Evolutionary conservation across 2,113 vertebrate species (phyloP).

Genomic region (Coturnix japonica): DNA sequence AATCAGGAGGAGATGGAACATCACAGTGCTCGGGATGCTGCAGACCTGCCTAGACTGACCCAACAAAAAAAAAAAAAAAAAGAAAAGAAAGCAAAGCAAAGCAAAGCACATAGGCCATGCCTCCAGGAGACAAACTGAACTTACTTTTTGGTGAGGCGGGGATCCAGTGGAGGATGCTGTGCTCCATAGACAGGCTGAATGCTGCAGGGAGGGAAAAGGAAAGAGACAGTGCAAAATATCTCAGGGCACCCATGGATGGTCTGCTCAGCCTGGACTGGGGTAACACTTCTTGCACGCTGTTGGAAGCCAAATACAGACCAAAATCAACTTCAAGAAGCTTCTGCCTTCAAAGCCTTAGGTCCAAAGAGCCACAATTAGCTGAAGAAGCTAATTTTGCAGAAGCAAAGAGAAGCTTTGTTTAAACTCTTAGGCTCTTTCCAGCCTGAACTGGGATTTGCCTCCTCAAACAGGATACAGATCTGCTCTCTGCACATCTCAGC

Average conservation of each 20-base stretch:
- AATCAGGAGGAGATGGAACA: neutral
- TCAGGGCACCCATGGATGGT: neutral
- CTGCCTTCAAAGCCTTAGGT: neutral
- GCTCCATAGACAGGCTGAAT: conserved; percentile 97
- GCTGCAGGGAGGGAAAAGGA: conserved; percentile 66
- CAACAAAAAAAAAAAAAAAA: neutral
- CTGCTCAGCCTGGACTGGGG: neutral
- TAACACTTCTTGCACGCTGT: neutral
- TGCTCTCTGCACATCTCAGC: neutral
- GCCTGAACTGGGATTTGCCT: neutral
- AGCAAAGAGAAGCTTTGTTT: conserved; percentile 14
- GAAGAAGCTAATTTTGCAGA: neutral
- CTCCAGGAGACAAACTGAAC: conserved; percentile 40
- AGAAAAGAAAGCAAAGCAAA: no score
- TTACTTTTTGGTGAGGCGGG: conserved; percentile 90
- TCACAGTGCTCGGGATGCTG: neutral
- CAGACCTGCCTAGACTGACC: neutral
- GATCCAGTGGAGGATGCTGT: conserved; percentile 93
- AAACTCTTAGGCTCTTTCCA: neutral
- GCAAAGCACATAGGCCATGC: neutral
- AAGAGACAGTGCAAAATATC: neutral
- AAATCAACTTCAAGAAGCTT: neutral
- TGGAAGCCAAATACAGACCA: neutral
- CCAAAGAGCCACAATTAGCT: neutral
- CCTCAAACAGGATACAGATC: neutral